A percentile compares a stretch with the other conserved stretches of the same genome.
These are phyloP conservation scores for Anoplius nigerrimus DNA, from an alignment of 2,888 invertebrate genomes.

Conservation along the genomic window DNA sequence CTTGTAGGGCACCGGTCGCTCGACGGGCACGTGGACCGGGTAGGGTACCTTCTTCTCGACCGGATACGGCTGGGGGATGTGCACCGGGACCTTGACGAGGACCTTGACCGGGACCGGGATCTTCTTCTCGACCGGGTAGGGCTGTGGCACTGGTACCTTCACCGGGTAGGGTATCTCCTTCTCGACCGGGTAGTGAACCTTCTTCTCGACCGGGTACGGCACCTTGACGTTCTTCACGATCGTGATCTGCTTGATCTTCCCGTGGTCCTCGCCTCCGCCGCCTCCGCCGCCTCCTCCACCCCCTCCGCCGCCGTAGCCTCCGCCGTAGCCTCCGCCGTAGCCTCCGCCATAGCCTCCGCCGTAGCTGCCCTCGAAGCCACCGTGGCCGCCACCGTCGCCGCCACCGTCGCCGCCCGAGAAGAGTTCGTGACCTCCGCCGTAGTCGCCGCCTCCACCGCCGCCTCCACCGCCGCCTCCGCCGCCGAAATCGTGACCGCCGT, in stretches of 20 bases:
- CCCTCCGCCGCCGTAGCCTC: conserved; percentile 57
- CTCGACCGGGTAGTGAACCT: conserved; percentile 81
- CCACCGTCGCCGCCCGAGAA: conserved; percentile 37
- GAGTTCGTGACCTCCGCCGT: conserved; percentile 27
- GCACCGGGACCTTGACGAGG: conserved; percentile 75
- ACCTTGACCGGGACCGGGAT: conserved; percentile 72
- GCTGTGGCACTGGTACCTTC: conserved; percentile 76
- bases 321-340: conserved; percentile 45
- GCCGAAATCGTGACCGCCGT: conserved; percentile 47
- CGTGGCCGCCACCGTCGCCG: conserved; percentile 23
- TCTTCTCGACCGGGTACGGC: conserved; percentile 82
- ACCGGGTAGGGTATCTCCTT: conserved; percentile 79
- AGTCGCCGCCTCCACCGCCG: conserved; percentile 42
- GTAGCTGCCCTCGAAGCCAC: conserved; percentile 75
- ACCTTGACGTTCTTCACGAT: conserved; percentile 75
- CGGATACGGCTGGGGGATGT: conserved; percentile 72
- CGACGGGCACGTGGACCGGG: conserved; percentile 72
- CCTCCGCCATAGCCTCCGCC: conserved; percentile 58
- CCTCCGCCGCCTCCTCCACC: conserved; percentile 38
- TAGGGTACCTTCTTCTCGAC: conserved; percentile 73
- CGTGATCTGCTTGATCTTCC: conserved; percentile 68
- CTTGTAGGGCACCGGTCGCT: conserved; percentile 72
- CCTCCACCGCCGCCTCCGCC: conserved; percentile 43
- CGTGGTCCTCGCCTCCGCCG: conserved; percentile 56
- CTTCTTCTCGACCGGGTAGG: conserved; percentile 78